Conservation (phyloP, 1,140 invertebrate species). For the Drusus annulatus region DNA sequence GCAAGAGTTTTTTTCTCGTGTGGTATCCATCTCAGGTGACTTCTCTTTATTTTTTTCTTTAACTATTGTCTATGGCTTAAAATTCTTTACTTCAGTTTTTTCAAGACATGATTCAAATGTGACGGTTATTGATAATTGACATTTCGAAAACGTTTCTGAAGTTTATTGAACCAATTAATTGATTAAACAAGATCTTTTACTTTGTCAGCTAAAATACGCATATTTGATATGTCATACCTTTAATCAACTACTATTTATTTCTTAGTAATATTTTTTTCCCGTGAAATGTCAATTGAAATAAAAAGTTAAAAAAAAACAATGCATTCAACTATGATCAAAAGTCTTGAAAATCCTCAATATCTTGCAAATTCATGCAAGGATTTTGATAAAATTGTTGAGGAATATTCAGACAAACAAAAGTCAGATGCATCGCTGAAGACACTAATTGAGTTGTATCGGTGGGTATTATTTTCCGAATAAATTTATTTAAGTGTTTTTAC, state of each 20-base stretch:
- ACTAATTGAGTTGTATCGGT: constrained; percentile 32
- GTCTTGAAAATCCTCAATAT: constrained; percentile 12
- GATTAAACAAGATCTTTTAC: too few relatives aligned
- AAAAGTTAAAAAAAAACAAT: neutral
- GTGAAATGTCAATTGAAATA: too few relatives aligned
- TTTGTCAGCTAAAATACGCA: neutral
- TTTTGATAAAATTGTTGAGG: constrained; percentile 2
- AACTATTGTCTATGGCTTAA: neutral
- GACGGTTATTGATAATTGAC: constrained; percentile 7
- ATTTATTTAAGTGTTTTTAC: neutral
- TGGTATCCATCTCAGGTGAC: too few relatives aligned
- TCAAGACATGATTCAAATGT: neutral
- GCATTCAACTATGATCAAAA: neutral
- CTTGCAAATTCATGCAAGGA: neutral
- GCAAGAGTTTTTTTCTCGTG: too few relatives aligned
- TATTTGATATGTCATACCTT: too few relatives aligned
- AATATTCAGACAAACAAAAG: constrained; percentile 23
- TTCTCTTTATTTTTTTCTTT: neutral
- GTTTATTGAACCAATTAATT: too few relatives aligned
- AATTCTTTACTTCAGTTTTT: neutral
- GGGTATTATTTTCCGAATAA: constrained; percentile 4
- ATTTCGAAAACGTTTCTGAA: constrained; percentile 4
- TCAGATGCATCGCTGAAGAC: constrained; percentile 23
- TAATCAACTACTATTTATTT: too few relatives aligned
- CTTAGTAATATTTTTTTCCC: too few relatives aligned